Evolutionary conservation across 64 coral and sea anemone species (phyloP), one percentile per base, ranked within the genome.

Genomic region (Orbicella faveolata): DNA sequence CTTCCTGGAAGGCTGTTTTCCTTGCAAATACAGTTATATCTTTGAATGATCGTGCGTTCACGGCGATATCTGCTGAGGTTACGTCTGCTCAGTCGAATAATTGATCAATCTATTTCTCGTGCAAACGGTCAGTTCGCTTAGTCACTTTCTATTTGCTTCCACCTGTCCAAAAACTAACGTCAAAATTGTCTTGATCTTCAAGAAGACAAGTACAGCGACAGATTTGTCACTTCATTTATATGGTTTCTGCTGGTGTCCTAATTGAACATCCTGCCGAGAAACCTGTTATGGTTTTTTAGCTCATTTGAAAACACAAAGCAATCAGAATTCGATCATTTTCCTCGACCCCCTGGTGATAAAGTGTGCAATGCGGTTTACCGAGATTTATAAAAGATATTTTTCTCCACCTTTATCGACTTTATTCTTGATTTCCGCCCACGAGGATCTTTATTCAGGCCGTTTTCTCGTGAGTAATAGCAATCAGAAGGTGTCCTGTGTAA

Each of bases 161-260:
- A 67, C 17, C 80, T 83, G 80, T 63, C 18, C 35, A 64, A 20
- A 34, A 19, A 21, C 6, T 23, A 3, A 21, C n/a, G 80, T 67
- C 80, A 65, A 83, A 68, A 14, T 14, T 67, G 79, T 81, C 30
- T 36, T 63, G 34, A 20, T 67, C 20, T 44, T 83, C 14, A 67
- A 83, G 80, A 36, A 68, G 36, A 83, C 26, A 67, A 83, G 80
- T 34, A 83, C 36, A 83, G 19, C 63, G 61, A 67, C 61, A 37
- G 80, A 7, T 10, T 66, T 80, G 80, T 41, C 34, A 36, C 35
- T 83, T 68, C 16, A 83, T 67, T 36, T 67, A 51, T 39, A 67
- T 6, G 34, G 9, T 18, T 68, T 15, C 21, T 34, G 36, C 80
- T 63, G 25, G 17, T 39, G 61, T 65, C 34, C 36, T 67, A 44